A percentile compares a stretch with the other conserved stretches of the same genome.
Evolutionary conservation across 2,113 vertebrate genomes (phyloP).

Genomic region (Entomyzon cyanotis): DNA sequence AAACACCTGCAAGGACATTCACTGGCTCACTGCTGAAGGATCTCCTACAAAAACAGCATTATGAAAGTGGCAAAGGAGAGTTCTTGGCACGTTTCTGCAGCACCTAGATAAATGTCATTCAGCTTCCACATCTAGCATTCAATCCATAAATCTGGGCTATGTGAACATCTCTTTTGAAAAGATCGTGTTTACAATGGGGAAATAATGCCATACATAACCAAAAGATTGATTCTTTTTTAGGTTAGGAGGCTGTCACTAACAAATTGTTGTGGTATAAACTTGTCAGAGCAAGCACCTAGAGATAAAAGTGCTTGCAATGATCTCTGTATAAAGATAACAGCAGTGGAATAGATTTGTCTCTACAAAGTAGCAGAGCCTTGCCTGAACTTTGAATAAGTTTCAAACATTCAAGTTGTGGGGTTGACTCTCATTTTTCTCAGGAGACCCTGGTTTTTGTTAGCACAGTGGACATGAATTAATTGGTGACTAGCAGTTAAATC

Average conservation of each 20-base stretch:
- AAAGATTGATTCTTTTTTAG: neutral
- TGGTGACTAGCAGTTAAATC: neutral
- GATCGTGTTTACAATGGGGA: neutral
- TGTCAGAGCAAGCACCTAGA: neutral
- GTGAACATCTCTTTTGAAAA: neutral
- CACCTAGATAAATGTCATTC: conserved; percentile 1
- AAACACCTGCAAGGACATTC: neutral
- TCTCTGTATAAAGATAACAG: neutral
- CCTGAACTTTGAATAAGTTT: neutral
- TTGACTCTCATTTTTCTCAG: neutral
- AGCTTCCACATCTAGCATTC: neutral
- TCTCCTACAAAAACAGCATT: neutral
- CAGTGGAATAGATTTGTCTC: neutral
- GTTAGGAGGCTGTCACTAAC: neutral
- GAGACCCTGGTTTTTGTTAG: neutral
- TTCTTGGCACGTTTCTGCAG: conserved; percentile 5
- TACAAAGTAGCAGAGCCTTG: neutral
- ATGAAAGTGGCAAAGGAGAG: neutral
- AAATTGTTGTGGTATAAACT: conserved; percentile 7
- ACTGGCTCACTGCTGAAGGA: neutral
- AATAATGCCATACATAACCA: neutral
- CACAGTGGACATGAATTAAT: neutral
- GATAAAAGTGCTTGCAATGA: neutral
- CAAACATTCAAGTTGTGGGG: neutral
- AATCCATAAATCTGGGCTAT: conserved; percentile 2